Conservation (phyloP, 2,113 vertebrate species). For the Hippocampus zosterae region DNA sequence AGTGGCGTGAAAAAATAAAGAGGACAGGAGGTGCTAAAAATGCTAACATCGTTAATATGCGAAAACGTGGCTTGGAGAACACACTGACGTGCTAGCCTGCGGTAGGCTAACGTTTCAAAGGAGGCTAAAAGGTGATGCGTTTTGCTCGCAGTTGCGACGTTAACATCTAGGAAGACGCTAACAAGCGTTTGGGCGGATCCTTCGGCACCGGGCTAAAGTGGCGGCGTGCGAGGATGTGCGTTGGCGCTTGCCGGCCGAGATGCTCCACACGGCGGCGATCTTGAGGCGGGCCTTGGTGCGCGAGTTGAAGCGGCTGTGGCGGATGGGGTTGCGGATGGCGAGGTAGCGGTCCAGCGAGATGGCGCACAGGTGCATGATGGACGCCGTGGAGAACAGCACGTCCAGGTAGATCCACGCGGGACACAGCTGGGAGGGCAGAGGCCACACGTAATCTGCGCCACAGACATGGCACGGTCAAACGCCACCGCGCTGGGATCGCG, state of each 20-base stretch:
- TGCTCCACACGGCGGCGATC: constrained; percentile 93
- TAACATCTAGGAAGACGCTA: no score
- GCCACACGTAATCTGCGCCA: constrained; percentile 83
- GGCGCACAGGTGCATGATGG: constrained; percentile 97
- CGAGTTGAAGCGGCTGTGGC: constrained; percentile 95
- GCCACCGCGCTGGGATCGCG: neutral
- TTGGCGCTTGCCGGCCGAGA: constrained; percentile 84
- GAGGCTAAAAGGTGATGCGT: neutral
- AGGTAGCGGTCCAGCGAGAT: constrained; percentile 96
- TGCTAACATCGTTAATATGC: no score
- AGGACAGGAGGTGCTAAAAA: no score
- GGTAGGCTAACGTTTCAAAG: no score
- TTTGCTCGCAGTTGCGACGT: neutral
- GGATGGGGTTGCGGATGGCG: constrained; percentile 90
- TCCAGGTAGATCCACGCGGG: constrained; percentile 96
- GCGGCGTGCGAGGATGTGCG: neutral
- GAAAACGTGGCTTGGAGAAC: no score
- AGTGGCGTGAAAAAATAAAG: no score
- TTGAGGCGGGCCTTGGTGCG: constrained; percentile 89
- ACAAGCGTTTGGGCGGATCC: no score
- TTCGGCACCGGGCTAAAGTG: no score
- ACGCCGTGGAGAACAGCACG: constrained; percentile 93
- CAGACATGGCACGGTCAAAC: neutral
- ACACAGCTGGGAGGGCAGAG: constrained; percentile 83
- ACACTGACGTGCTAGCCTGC: no score